phyloP scores from a whole-genome alignment of 2,113 vertebrate species.

The Mus spicilegus region DNA sequence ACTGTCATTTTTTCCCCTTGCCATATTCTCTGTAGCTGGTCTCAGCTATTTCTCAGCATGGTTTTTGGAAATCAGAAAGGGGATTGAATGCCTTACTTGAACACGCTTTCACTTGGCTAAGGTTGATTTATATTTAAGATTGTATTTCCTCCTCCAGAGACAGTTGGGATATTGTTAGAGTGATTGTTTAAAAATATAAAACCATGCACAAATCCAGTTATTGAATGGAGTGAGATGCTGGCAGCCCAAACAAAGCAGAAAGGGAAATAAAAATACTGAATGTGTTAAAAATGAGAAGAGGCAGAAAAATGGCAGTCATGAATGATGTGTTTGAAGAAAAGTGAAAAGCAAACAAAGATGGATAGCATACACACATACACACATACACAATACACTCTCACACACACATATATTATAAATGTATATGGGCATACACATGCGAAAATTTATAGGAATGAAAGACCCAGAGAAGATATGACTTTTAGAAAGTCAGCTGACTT shows the following conservation, averaged over 20 bases:
- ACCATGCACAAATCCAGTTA: constrained; percentile 55
- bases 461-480: not conserved
- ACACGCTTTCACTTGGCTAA: constrained; percentile 15
- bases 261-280: constrained; percentile 52
- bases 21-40: constrained; percentile 57
- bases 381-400: not conserved
- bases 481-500: not conserved
- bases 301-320: not conserved
- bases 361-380: not conserved
- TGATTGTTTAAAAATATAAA: constrained; percentile 70
- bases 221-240: constrained; percentile 42
- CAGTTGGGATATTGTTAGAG: constrained; percentile 54
- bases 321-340: constrained; percentile 1
- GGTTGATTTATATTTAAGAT: constrained; percentile 66
- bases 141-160: constrained; percentile 43
- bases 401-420: not conserved
- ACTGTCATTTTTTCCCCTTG: constrained; percentile 65
- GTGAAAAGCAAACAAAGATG: constrained; percentile 25
- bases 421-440: not conserved
- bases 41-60: constrained; percentile 62
- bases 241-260: not conserved
- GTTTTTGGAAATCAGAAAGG: constrained; percentile 51
- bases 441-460: not conserved
- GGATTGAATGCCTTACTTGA: constrained; percentile 36
- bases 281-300: constrained; percentile 1